A percentile compares a stretch with the other conserved stretches of the same genome.
Evolutionary conservation across 1,140 invertebrate genomes (phyloP).

Genomic region (Drosophila prosaltans): DNA sequence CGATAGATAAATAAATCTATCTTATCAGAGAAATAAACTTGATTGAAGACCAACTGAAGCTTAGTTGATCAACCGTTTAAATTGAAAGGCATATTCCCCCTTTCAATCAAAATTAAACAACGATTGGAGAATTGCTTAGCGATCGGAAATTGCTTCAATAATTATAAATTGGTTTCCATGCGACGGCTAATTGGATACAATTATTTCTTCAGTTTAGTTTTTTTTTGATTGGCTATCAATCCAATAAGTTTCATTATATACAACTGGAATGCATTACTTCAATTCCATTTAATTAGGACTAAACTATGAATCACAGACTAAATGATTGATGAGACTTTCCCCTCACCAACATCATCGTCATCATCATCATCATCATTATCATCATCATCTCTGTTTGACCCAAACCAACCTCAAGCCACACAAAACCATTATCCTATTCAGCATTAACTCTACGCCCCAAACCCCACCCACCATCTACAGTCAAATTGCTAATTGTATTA

Average conservation of each 20-base stretch:
- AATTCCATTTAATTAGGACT: slow-evolving; percentile 10
- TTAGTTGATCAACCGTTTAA: no score
- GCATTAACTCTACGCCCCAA: not conserved
- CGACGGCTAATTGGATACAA: not conserved
- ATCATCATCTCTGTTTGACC: not conserved
- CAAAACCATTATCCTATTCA: slow-evolving; percentile 16
- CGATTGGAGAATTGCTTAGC: no score
- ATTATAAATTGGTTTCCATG: not conserved
- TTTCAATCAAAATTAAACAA: no score
- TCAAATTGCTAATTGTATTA: slow-evolving; percentile 49
- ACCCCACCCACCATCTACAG: not conserved
- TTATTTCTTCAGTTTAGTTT: not conserved
- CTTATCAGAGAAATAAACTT: no score
- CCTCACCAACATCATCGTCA: not conserved
- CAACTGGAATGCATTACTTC: not conserved
- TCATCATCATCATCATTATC: not conserved
- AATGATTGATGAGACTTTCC: slow-evolving; percentile 13
- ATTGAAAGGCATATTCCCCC: no score
- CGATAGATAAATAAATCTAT: no score
- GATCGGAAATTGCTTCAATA: no score
- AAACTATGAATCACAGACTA: slow-evolving; percentile 6
- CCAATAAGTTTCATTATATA: not conserved
- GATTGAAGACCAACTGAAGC: no score
- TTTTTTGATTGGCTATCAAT: not conserved
- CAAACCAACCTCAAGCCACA: slow-evolving; percentile 10